phyloP scores from a whole-genome alignment of 1,140 invertebrate species.

The Holcopasites calliopsidis region DNA sequence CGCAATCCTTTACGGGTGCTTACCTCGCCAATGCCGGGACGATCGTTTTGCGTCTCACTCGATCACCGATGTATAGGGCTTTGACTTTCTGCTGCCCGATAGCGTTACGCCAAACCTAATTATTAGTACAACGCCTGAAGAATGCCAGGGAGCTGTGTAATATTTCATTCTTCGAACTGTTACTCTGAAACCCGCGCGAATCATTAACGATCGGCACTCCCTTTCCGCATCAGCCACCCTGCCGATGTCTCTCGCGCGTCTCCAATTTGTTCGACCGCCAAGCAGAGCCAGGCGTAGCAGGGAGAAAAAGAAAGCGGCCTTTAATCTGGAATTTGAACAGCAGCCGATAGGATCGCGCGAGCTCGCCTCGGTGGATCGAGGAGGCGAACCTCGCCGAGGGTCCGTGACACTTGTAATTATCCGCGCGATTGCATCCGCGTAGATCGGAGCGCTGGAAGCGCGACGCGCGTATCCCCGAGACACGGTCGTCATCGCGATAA shows the following conservation, averaged over 20 bases:
- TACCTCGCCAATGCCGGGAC: conserved; percentile 34
- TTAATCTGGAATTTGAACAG: conserved; percentile 38
- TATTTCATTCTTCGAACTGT: too few relatives aligned
- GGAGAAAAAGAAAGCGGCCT: neutral
- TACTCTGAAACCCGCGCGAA: too few relatives aligned
- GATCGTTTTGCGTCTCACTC: neutral
- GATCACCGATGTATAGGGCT: too few relatives aligned
- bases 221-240: neutral
- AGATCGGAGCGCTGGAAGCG: conserved; percentile 26
- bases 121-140: too few relatives aligned
- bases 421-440: conserved; percentile 49
- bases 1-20: conserved; percentile 41
- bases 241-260: neutral
- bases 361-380: neutral
- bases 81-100: neutral
- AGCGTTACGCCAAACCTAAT: too few relatives aligned
- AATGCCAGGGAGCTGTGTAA: too few relatives aligned
- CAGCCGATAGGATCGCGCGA: conserved; percentile 12
- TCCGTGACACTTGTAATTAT: conserved; percentile 52
- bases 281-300: neutral
- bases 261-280: conserved; percentile 22
- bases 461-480: conserved; percentile 17
- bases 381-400: conserved; percentile 10
- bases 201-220: neutral
- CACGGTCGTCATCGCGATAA: conserved; percentile 53